A percentile compares a stretch with the other conserved stretches of the same genome.
These are phyloP conservation scores for Cetoscarus ocellatus DNA, from an alignment of 2,797 vertebrate genomes.

Conservation along the genomic window DNA sequence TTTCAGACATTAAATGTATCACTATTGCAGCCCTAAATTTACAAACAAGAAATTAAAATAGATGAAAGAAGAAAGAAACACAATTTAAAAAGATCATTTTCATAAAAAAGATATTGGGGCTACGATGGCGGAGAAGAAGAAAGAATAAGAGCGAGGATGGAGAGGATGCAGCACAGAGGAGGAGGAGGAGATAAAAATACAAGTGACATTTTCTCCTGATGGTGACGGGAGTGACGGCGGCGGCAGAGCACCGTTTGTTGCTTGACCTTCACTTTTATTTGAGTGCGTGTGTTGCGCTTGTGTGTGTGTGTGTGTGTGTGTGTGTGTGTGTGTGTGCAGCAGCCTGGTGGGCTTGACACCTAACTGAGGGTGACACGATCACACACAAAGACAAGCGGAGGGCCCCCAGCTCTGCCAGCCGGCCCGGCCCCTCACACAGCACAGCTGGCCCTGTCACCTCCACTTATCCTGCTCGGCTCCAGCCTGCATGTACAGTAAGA, in stretches of 20 bases:
- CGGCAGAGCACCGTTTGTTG: conserved; percentile 38
- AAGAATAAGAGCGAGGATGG: background rate
- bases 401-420: conserved; percentile 30
- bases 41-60: background rate
- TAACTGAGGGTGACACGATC: conserved; percentile 67
- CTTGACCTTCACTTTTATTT: conserved; percentile 70
- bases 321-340: conserved; percentile 20
- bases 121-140: background rate
- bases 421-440: conserved; percentile 25
- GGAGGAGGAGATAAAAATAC: conserved; percentile 62
- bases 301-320: conserved; percentile 24
- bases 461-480: conserved; percentile 35
- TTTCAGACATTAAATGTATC: no score
- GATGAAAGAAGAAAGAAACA: background rate
- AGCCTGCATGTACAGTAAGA: conserved; percentile 23
- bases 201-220: conserved; percentile 67
- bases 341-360: conserved; percentile 63
- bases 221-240: conserved; percentile 36
- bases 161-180: conserved; percentile 13
- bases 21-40: no score
- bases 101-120: no score
- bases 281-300: conserved; percentile 14
- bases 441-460: conserved; percentile 66
- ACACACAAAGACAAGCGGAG: conserved; percentile 38
- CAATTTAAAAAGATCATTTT: no score